A percentile compares a stretch with the other conserved stretches of the same genome.
Evolutionary conservation across 2,113 vertebrate genomes (phyloP).

Genomic region (Peromyscus polionotus): DNA sequence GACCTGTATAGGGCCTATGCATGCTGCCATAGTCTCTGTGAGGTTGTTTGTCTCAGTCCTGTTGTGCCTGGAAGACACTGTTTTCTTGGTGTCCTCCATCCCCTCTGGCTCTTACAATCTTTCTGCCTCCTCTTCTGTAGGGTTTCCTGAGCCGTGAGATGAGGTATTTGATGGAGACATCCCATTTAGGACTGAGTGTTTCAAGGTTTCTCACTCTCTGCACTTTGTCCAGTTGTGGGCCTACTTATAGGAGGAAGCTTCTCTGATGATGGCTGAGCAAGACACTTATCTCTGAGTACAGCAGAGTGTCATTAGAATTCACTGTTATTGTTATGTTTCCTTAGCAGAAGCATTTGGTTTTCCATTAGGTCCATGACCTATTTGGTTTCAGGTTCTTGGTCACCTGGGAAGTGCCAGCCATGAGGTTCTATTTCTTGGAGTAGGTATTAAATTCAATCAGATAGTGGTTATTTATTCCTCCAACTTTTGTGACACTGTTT

Average conservation of each 20-base stretch:
- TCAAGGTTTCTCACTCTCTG: not conserved
- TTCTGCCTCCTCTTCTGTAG: not conserved
- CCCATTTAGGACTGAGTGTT: not conserved
- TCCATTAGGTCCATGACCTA: not conserved
- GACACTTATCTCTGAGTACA: not conserved
- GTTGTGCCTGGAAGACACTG: not conserved
- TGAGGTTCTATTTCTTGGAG: not conserved
- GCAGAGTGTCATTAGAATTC: not conserved
- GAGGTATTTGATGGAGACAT: not conserved
- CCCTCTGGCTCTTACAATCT: not conserved
- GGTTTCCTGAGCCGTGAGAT: not conserved
- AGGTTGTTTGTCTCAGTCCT: not conserved
- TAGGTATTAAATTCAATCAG: not conserved
- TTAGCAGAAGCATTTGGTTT: not conserved
- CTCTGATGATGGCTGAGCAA: not conserved
- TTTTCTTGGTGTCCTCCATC: not conserved
- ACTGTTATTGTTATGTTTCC: not conserved
- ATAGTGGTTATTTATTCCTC: not conserved
- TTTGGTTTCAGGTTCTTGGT: not conserved
- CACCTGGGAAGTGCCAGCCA: not conserved
- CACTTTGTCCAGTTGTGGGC: not conserved
- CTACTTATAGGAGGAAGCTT: not conserved
- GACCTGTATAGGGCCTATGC: not conserved
- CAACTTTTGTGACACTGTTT: not conserved
- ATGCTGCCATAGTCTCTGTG: not conserved